Percentiles rank a stretch among this genome's conserved stretches.
phyloP scores from a whole-genome alignment of 2,113 vertebrate species.

The Pedetes capensis region DNA sequence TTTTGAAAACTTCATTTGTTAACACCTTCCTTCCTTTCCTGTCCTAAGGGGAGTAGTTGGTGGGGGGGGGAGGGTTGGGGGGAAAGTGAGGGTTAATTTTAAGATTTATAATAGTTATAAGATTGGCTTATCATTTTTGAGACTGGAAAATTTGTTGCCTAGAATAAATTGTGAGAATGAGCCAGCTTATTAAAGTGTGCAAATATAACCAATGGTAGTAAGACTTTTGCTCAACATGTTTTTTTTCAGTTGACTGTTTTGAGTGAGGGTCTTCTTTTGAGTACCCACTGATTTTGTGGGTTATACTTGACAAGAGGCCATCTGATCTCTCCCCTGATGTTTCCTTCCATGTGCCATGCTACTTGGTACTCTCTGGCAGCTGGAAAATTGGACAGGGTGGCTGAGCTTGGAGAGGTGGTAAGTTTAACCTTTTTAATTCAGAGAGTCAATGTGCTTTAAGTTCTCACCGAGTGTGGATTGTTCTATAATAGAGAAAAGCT shows the following conservation, averaged over 20 bases:
- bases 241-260: neutral
- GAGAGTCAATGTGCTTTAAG: constrained; percentile 18
- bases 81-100: no score
- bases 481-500: neutral
- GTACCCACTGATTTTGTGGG: neutral
- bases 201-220: neutral
- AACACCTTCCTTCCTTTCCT: no score
- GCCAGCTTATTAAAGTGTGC: neutral
- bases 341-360: rapidly evolving
- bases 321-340: rapidly evolving
- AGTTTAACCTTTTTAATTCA: neutral
- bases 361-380: neutral
- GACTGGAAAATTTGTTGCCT: neutral
- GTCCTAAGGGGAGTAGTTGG: no score
- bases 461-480: neutral
- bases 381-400: neutral
- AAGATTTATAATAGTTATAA: neutral
- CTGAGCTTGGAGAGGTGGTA: neutral
- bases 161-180: constrained; percentile 15
- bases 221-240: neutral
- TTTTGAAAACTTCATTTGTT: no score
- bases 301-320: neutral
- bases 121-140: neutral
- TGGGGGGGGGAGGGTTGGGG: no score
- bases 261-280: neutral